phyloP scores from a whole-genome alignment of 2,888 invertebrate genomes.

The Plagodis dolabraria region DNA sequence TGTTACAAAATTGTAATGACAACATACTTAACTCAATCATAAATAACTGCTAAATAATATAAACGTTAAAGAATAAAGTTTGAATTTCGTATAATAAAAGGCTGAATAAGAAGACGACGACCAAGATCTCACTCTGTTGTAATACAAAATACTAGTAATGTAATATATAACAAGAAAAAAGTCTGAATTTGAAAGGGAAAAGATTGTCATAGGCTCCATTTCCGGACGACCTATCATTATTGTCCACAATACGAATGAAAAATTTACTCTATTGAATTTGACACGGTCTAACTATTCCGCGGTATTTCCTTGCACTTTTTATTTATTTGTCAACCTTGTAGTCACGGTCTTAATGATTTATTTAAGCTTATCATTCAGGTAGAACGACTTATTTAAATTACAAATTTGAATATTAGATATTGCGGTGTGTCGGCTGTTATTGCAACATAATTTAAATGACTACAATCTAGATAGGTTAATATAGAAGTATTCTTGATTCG shows the following conservation, averaged over 20 bases:
- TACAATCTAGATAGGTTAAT: no score
- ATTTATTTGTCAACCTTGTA: constrained; percentile 59
- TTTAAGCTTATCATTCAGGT: constrained; percentile 41
- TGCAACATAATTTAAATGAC: constrained; percentile 9
- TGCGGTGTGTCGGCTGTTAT: constrained; percentile 18
- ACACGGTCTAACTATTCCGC: constrained; percentile 29
- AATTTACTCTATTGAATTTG: constrained; percentile 28
- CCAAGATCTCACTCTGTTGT: no score
- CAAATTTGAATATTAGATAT: constrained; percentile 26
- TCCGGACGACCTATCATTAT: constrained; percentile 7
- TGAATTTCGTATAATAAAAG: no score
- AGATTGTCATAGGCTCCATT: constrained; percentile 8
- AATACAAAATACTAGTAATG: no score
- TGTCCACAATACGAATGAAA: constrained; percentile 7
- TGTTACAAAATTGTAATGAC: no score
- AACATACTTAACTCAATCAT: no score
- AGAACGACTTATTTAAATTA: constrained; percentile 37
- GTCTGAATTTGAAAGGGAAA: neutral
- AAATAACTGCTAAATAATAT: no score
- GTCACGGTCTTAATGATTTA: constrained; percentile 50
- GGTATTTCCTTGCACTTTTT: constrained; percentile 50
- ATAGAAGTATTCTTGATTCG: no score
- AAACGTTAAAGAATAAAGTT: no score
- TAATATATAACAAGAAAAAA: no score
- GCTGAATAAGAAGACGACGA: no score